Conservation (phyloP, 2,797 vertebrate genomes). For the Myotis findleyi region DNA sequence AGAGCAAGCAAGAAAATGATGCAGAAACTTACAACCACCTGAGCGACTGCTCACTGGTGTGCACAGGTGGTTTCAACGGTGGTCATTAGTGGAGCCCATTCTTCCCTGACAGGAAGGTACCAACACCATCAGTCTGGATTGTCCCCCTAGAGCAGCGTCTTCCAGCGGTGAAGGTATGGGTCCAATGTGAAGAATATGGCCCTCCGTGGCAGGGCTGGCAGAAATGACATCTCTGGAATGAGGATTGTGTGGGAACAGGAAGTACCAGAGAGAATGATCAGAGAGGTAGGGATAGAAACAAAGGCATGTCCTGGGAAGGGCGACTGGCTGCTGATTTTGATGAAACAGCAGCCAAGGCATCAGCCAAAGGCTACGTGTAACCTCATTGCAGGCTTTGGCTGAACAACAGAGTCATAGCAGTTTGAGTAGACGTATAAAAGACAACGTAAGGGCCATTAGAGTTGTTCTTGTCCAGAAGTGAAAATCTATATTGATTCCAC, state of each 20-base stretch:
- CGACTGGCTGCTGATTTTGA: not conserved
- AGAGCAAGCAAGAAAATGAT: not conserved
- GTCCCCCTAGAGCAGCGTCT: not conserved
- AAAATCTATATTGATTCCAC: not conserved
- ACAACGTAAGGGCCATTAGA: not conserved
- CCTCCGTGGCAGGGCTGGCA: not conserved
- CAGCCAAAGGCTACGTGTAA: not conserved
- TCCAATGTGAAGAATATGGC: not conserved
- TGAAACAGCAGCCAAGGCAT: not conserved
- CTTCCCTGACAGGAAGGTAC: not conserved
- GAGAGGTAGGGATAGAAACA: not conserved
- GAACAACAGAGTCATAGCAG: not conserved
- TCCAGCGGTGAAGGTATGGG: not conserved
- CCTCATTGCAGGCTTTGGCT: not conserved
- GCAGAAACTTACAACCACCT: not conserved
- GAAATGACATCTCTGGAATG: not conserved
- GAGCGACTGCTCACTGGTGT: not conserved
- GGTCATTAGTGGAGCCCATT: not conserved
- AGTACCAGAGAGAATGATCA: not conserved
- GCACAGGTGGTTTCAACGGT: not conserved
- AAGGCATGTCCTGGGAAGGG: not conserved
- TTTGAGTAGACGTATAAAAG: not conserved
- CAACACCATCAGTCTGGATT: not conserved
- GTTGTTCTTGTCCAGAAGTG: not conserved
- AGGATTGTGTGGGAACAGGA: not conserved